Conservation (phyloP, 92 coral and sea anemone species). For the Epizoanthus ramosus region DNA sequence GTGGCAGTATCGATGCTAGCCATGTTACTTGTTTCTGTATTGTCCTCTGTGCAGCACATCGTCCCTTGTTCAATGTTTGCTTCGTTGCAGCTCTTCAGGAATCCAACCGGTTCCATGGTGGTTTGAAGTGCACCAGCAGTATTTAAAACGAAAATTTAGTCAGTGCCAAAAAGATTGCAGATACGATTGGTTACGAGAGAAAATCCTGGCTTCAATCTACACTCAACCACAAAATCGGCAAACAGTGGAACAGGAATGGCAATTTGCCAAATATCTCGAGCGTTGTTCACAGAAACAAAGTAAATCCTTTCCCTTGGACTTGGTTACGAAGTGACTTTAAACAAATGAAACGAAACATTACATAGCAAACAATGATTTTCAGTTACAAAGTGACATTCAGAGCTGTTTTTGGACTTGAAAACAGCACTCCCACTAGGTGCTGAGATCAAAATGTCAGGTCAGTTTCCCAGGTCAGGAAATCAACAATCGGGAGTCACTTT, state of each 20-base stretch:
- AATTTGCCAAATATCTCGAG: background rate
- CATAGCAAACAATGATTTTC: background rate
- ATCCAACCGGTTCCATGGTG: slow-evolving; percentile 17
- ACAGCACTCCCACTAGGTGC: background rate
- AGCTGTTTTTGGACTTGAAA: background rate
- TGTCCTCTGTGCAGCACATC: background rate
- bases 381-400: background rate
- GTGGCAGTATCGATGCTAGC: background rate
- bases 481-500: background rate
- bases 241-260: background rate
- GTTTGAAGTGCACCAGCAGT: background rate
- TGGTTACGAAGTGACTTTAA: no score
- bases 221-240: slow-evolving; percentile 13
- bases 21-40: slow-evolving; percentile 13
- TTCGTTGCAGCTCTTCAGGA: slow-evolving; percentile 10
- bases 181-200: no score
- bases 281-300: background rate
- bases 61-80: background rate
- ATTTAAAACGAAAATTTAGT: background rate
- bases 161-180: background rate
- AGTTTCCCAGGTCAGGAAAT: slow-evolving; percentile 30
- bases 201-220: background rate
- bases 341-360: background rate
- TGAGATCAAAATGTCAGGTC: background rate
- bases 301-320: background rate